Conservation (phyloP, 2,797 vertebrate species). For the Diglossa cyanea region DNA sequence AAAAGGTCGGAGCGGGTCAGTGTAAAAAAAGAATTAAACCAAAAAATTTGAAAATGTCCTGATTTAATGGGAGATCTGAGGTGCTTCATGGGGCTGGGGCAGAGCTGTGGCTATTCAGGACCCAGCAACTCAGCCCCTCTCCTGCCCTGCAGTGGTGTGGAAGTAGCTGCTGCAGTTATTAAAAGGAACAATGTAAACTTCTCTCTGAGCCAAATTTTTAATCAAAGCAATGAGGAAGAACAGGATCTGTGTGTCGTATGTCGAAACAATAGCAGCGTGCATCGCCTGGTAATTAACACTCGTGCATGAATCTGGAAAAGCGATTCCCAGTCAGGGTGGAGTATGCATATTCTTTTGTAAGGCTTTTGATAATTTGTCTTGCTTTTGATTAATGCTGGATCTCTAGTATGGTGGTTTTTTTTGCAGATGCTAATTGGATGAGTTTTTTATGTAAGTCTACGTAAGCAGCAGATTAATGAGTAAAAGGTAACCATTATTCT, state of each 20-base stretch:
- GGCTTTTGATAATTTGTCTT: background rate
- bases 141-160: background rate
- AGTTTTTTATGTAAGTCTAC: background rate
- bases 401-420: background rate
- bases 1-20: background rate
- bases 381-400: background rate
- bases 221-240: background rate
- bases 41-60: too few species aligned
- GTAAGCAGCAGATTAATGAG: background rate
- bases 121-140: background rate
- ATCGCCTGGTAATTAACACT: background rate
- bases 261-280: slow-evolving; percentile 10
- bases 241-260: background rate
- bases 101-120: background rate
- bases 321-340: background rate
- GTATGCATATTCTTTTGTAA: background rate
- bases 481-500: background rate
- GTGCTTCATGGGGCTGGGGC: background rate
- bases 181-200: background rate
- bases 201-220: background rate
- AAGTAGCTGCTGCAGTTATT: background rate
- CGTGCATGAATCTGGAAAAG: background rate
- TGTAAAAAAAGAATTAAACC: background rate
- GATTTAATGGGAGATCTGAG: background rate
- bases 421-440: background rate